A percentile compares a stretch with the other conserved stretches of the same genome.
phyloP scores from a whole-genome alignment of 2,113 vertebrate species.

The Actenoides hombroni region DNA sequence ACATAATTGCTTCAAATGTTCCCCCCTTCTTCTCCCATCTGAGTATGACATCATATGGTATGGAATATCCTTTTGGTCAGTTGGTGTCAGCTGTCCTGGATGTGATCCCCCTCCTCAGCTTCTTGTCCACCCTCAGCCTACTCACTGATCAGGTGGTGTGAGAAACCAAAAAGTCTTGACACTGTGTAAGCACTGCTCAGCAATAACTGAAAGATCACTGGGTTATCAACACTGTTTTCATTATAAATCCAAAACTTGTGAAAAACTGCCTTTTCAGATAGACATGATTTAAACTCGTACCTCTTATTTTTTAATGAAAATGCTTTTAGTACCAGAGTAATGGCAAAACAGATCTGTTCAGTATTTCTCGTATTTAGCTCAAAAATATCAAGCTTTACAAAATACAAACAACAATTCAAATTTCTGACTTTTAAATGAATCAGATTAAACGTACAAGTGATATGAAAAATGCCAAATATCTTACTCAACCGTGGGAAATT shows the following conservation, averaged over 20 bases:
- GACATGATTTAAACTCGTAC: neutral
- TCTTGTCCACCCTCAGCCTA: neutral
- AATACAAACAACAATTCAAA: neutral
- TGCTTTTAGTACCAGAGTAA: neutral
- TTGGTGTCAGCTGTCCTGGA: neutral
- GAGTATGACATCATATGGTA: neutral
- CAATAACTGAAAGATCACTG: neutral
- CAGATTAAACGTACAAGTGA: constrained; percentile 33
- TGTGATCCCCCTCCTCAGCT: neutral
- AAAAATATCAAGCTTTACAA: neutral
- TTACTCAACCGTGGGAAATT: neutral
- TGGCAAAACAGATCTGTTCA: neutral
- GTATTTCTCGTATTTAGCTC: neutral
- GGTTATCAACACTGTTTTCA: neutral
- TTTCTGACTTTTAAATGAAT: constrained; percentile 12
- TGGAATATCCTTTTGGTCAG: neutral
- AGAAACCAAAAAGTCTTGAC: neutral
- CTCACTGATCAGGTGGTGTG: rapidly evolving
- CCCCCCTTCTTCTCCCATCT: neutral
- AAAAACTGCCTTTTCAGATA: neutral
- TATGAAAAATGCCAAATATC: constrained; percentile 10
- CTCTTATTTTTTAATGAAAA: neutral
- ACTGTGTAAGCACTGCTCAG: neutral
- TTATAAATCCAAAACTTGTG: neutral
- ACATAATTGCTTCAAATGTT: rapidly evolving